Evolutionary conservation across 2,113 vertebrate genomes (phyloP).

Genomic region (Bungarus multicinctus): DNA sequence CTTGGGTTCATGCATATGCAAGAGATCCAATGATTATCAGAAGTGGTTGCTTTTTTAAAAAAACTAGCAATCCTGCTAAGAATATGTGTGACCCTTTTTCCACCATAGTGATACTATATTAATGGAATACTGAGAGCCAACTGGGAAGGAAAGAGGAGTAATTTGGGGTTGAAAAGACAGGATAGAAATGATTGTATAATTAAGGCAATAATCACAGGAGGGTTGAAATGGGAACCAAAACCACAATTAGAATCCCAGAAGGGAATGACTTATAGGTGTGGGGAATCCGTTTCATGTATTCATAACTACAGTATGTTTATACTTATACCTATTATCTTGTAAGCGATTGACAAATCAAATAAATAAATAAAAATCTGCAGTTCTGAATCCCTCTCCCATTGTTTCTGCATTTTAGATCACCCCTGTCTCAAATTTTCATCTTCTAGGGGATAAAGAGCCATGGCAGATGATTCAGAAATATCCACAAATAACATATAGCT

Average conservation of each 20-base stretch:
- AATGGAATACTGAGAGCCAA: background rate
- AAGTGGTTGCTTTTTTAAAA: background rate
- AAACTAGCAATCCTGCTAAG: background rate
- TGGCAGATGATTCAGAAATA: background rate
- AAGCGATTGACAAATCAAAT: no score
- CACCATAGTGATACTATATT: background rate
- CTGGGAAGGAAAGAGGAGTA: background rate
- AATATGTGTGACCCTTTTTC: background rate
- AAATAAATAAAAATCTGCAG: background rate
- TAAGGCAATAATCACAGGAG: background rate
- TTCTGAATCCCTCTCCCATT: background rate
- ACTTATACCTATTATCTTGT: no score
- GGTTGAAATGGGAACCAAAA: background rate
- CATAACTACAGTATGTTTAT: no score
- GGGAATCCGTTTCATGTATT: background rate
- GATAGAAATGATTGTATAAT: background rate
- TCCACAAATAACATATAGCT: background rate
- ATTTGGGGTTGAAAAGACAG: background rate
- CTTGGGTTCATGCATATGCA: background rate
- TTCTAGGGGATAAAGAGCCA: background rate
- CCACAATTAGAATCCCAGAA: background rate
- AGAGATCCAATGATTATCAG: background rate
- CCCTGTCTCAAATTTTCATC: background rate
- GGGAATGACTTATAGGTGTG: background rate
- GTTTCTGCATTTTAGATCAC: background rate